Evolutionary conservation across 2,888 invertebrate genomes (phyloP).

Genomic region (Sesia bembeciformis): DNA sequence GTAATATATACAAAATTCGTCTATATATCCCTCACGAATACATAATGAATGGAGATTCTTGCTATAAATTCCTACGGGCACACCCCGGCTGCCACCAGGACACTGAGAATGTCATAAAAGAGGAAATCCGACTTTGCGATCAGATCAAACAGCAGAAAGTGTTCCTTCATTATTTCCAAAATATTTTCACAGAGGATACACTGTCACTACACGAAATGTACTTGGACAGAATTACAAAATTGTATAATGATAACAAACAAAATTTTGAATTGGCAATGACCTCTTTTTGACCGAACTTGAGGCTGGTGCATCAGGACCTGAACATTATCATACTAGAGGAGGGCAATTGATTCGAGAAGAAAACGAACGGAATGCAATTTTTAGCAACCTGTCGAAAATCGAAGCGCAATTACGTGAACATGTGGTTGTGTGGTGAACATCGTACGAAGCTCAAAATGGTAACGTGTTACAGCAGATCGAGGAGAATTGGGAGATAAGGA

Average conservation of each 20-base stretch:
- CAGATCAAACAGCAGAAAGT: slow-evolving; percentile 80
- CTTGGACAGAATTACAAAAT: slow-evolving; percentile 78
- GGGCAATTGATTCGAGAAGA: slow-evolving; percentile 90
- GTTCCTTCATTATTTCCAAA: slow-evolving; percentile 78
- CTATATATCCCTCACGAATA: too few species aligned
- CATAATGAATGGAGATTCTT: too few species aligned
- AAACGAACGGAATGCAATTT: slow-evolving; percentile 86
- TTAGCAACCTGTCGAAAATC: slow-evolving; percentile 80
- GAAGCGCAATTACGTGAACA: slow-evolving; percentile 77
- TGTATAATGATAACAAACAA: slow-evolving; percentile 77
- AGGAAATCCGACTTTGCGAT: slow-evolving; percentile 85
- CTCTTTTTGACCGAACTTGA: slow-evolving; percentile 85
- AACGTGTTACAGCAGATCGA: slow-evolving; percentile 74
- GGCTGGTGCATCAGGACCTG: slow-evolving; percentile 83
- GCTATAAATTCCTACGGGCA: slow-evolving; percentile 77
- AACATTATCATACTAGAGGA: slow-evolving; percentile 90
- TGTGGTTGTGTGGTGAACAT: too few species aligned
- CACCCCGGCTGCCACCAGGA: slow-evolving; percentile 74
- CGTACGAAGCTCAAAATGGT: slow-evolving; percentile 70
- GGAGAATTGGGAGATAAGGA: slow-evolving; percentile 76
- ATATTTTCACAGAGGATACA: slow-evolving; percentile 85
- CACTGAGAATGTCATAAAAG: slow-evolving; percentile 73
- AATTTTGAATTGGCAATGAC: slow-evolving; percentile 79
- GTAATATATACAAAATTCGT: too few species aligned
- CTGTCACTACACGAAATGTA: slow-evolving; percentile 86